phyloP scores from a whole-genome alignment of 2,888 invertebrate genomes.

The Anarsia innoxiella region DNA sequence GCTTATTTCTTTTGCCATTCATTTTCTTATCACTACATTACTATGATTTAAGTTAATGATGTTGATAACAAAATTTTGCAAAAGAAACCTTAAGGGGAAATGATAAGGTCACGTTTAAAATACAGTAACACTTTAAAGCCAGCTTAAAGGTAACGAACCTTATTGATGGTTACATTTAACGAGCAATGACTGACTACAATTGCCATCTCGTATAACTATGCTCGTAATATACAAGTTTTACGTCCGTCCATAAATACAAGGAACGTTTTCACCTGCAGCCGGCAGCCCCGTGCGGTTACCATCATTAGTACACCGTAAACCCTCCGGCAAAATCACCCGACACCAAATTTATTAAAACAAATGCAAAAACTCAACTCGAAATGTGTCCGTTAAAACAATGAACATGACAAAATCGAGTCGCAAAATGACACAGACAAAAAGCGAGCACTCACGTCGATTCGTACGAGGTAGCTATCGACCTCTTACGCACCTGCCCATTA shows the following conservation, averaged over 20 bases:
- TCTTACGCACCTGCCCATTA: constrained; percentile 73
- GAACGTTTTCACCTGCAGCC: constrained; percentile 5
- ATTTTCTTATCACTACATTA: too few relatives aligned
- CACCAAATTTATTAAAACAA: constrained; percentile 7
- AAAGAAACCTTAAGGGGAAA: too few relatives aligned
- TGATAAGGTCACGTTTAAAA: too few relatives aligned
- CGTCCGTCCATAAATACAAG: constrained; percentile 4
- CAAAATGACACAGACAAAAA: constrained; percentile 57
- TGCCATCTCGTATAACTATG: constrained; percentile 6
- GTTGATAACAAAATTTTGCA: too few relatives aligned
- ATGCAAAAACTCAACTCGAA: constrained; percentile 16
- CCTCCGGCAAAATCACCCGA: constrained; percentile 5
- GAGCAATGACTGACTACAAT: constrained; percentile 6
- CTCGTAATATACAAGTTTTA: constrained; percentile 6
- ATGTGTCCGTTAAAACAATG: constrained; percentile 38
- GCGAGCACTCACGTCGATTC: constrained; percentile 43
- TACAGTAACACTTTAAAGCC: too few relatives aligned
- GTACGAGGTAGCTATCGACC: constrained; percentile 66
- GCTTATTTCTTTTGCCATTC: too few relatives aligned
- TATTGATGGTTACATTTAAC: constrained; percentile 8
- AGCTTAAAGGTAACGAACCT: constrained; percentile 9
- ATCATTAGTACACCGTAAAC: constrained; percentile 8
- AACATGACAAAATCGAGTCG: constrained; percentile 41
- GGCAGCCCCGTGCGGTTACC: constrained; percentile 1
- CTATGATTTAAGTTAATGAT: too few relatives aligned